These are phyloP conservation scores for Rhabdomys dilectus DNA, from an alignment of 2,113 vertebrate genomes.

Conservation along the genomic window DNA sequence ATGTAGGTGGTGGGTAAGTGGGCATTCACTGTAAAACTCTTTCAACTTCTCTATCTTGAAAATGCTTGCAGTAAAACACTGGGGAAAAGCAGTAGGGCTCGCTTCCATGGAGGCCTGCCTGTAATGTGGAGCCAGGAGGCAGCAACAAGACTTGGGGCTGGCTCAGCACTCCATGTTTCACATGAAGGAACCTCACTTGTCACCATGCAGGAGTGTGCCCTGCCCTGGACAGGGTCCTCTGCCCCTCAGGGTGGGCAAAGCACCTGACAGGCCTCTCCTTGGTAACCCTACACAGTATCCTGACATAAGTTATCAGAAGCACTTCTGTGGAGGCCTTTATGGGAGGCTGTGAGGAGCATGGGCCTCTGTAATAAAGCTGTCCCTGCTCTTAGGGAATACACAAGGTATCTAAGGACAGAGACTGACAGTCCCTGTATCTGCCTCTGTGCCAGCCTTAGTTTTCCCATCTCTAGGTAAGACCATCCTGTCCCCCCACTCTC, in stretches of 20 bases:
- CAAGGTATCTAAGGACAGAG: background rate
- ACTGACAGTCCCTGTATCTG: too few relatives aligned
- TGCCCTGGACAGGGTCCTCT: background rate
- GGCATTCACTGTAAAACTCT: background rate
- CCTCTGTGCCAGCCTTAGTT: background rate
- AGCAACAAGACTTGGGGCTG: fast-evolving
- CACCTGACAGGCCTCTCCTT: background rate
- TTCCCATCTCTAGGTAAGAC: background rate
- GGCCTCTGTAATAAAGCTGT: background rate
- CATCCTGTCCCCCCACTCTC: background rate
- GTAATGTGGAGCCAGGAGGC: background rate
- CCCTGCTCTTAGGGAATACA: background rate
- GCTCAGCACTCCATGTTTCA: too few relatives aligned
- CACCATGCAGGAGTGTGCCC: background rate
- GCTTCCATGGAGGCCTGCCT: fast-evolving
- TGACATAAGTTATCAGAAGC: background rate
- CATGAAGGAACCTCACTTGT: background rate
- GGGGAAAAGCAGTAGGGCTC: fast-evolving
- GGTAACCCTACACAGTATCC: background rate
- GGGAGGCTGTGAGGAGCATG: background rate
- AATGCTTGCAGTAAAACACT: background rate
- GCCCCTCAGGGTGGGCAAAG: background rate
- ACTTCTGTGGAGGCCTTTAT: background rate
- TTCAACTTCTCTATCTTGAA: background rate
- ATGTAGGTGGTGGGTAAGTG: background rate